Evolutionary conservation across 2,797 vertebrate species (phyloP), one percentile per base, ranked within the genome.

Genomic region (Aphelocoma californica): DNA sequence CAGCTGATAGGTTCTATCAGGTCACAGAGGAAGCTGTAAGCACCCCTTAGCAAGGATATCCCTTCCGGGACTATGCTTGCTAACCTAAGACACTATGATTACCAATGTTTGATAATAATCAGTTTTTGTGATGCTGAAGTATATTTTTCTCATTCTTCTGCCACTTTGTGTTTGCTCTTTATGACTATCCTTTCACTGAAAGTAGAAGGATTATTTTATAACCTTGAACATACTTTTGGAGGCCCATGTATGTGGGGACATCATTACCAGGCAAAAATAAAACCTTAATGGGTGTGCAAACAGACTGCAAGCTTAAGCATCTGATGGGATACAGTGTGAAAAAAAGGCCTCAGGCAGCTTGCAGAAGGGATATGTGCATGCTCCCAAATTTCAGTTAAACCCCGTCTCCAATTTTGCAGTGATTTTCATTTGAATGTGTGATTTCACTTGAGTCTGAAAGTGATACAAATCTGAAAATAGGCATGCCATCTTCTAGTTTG

Each of bases 351-450:
- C 44, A 53, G 73, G 70, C 81, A 85, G 51, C 34, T 92, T 94
- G 45, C 34, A 65, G 61, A 86, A 62, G 2, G 29, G 56, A 79
- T 40, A 12, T 81, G 44, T 84, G 32, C 44, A 10, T 19, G 5
- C 24, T 73, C 73, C 36, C 54, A 72, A 60, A 47, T 86, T 88
- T 77, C 58, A 77, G 0, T 84, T 93, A 95, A 93, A 70, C 21
- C 23, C 40, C 34, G 5, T 84, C 62, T 88, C 47, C 2, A 19
- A 9, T 81, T 91, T 86, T 89, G 61, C 47, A 45, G 50, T 65
- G 60, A 51, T 88, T 93, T 95, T 91, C 25, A 34, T 80, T 95
- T 88, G 60, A 88, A 94, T 58, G 82, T 96, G 92, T 92, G 70
- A 92, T 94, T 93, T 72, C 51, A 50, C 81, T 81, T 70, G 44